Evolutionary conservation across 2,113 vertebrate species (phyloP), one percentile per base, ranked within the genome.

Genomic region (Ochotona princeps): DNA sequence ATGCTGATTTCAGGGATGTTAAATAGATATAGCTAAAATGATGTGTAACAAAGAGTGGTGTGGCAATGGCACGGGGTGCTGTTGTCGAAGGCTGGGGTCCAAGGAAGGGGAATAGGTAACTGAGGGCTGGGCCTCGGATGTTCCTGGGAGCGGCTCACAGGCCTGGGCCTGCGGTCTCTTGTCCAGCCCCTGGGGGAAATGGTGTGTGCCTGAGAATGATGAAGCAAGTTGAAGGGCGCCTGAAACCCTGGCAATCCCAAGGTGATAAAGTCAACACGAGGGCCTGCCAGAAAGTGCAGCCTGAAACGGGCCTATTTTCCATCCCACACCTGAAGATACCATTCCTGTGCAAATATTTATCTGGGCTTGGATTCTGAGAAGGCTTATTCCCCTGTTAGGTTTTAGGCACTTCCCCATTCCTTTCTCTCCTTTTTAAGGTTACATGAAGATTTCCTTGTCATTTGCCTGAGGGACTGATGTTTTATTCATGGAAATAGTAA

Each of bases 321-420:
- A 81, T 69, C 83, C 35, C 93, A 83, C n/a, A 26, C 70, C 65
- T 2, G 44, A 69, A 81, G 90, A 91, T 88, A 74, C 73, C 84
- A 88, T 94, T 95, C 81, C 93, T 91, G 26, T 87, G 78, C 84
- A 96, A 96, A 97, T 96, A 83, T 95, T 96, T 96, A 85, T 85
- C 20, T 93, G 87, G 93, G 81, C 81, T 96, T 84, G n/a, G n/a
- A 70, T 91, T 95, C 91, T 10, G 18, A 83, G 79, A 92, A 82
- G 94, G 88, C 28, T 85, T 60, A 38, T n/a, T 92, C 51, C 73
- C 89, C 85, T 90, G 49, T 88, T 88, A 70, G 86, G 63, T 69
- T 18, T 82, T 73, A 63, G 47, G 23, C 66, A 93, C 89, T 92
- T 96, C 94, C 93, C 93, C 92, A 70, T 95, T 93, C 94, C 67